Base-by-base conservation (phyloP, 2,797 vertebrate species). In the Alcedo atthis region DNA sequence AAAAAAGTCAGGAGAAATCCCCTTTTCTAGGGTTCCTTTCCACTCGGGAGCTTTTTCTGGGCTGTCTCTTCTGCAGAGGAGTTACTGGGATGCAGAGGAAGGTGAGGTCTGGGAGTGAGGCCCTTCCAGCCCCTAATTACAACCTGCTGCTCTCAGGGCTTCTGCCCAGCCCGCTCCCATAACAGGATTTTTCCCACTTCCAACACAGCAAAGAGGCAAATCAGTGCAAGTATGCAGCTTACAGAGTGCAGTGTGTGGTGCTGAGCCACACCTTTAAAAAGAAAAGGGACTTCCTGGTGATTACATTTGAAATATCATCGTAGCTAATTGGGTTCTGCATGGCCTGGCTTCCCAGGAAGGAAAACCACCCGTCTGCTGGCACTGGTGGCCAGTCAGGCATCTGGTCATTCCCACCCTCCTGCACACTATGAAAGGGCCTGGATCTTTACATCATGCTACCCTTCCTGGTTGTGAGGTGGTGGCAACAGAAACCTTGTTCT, bases 351-450 rank as follows among this genome's bases (percentile, higher is more conserved):
- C 70, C 70, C 3, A 2, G 69, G 78, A 73, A 87, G 81, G 78
- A 66, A 76, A 80, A 40, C 75, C 10, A 6, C 19, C 75, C 0
- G 1, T 54, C 85, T 76, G 62, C 82, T 4, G 24, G 53, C 67
- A 76, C 40, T 83, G 77, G 68, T 82, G 87, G 35, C 84, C 54
- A 4, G 63, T 48, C 70, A 62, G 88, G 82, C 74, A 91, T 33
- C 79, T 86, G 94, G 76, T 86, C 70, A 57, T 90, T 87, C 57
- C 66, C 87, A 82, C 48, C 57, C 70, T 73, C 45, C 67, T 69
- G 81, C 42, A 74, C 57, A 53, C 88, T 70, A 25, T 77, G 45
- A 43, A 80, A 59, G 80, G 51, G 59, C 46, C 20, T 16, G 37
- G 58, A 68, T 57, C 49, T 85, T 94, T 55, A 53, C 15, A 15